These are phyloP conservation scores for Diorhabda carinulata DNA, from an alignment of 1,140 invertebrate genomes.

Conservation along the genomic window DNA sequence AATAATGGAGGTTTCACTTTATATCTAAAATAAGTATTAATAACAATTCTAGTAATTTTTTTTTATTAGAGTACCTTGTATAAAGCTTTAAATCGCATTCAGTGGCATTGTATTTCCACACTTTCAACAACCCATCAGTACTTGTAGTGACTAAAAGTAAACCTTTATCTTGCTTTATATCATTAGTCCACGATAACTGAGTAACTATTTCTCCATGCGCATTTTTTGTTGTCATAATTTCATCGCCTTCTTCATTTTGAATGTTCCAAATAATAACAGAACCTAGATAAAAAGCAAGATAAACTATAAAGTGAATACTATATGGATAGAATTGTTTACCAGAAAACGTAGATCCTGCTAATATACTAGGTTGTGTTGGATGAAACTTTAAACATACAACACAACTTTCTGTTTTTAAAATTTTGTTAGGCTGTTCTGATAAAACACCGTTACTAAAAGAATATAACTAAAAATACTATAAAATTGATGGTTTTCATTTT, in stretches of 20 bases:
- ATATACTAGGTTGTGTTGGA: constrained; percentile 32
- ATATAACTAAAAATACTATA: constrained; percentile 6
- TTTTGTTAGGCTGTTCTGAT: constrained; percentile 31
- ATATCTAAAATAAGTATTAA: constrained; percentile 30
- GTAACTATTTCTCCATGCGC: constrained; percentile 40
- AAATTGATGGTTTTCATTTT: not conserved
- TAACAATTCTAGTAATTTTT: too few species aligned
- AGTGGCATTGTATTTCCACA: constrained; percentile 39
- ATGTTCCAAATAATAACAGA: constrained; percentile 43
- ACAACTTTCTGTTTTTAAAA: constrained; percentile 36
- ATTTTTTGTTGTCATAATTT: constrained; percentile 29
- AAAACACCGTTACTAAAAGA: constrained; percentile 34
- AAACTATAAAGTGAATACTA: not conserved
- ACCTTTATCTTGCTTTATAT: constrained; percentile 34
- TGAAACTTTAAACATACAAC: constrained; percentile 38
- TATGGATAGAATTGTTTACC: constrained; percentile 25
- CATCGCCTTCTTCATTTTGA: constrained; percentile 39
- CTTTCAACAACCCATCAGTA: constrained; percentile 38
- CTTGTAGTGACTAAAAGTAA: constrained; percentile 39
- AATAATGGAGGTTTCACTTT: constrained; percentile 38
- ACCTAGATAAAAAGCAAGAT: constrained; percentile 25
- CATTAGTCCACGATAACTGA: constrained; percentile 39
- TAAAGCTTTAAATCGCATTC: not conserved
- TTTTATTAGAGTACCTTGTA: not conserved
- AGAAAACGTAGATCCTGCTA: constrained; percentile 41